Evolutionary conservation across 2,113 vertebrate genomes (phyloP).

Genomic region (Myiagra hebetior): DNA sequence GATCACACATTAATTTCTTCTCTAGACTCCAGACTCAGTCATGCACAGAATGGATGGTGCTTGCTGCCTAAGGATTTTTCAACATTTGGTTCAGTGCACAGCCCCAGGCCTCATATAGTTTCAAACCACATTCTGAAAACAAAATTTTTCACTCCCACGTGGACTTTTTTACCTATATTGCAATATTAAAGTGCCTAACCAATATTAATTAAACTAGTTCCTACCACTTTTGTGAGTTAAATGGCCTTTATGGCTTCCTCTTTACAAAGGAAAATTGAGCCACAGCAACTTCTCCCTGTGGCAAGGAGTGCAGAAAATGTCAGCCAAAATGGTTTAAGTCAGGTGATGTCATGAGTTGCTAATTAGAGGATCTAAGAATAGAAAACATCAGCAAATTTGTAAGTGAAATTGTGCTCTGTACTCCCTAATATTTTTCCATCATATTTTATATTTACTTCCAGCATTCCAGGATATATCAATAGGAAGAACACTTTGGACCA

Average conservation of each 20-base stretch:
- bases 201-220: neutral
- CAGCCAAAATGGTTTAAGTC: neutral
- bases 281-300: neutral
- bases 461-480: neutral
- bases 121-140: neutral
- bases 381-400: neutral
- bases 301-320: neutral
- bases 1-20: neutral
- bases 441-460: neutral
- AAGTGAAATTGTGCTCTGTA: neutral
- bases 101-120: neutral
- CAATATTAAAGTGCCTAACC: neutral
- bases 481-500: neutral
- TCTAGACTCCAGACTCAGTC: neutral
- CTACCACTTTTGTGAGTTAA: neutral
- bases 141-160: neutral
- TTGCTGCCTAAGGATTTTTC: conserved; percentile 1
- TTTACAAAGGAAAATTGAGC: neutral
- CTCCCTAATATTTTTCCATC: neutral
- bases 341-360: neutral
- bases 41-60: neutral
- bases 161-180: neutral
- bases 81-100: conserved; percentile 7
- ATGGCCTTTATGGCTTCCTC: neutral
- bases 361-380: neutral